These are phyloP conservation scores for Rhopalosiphum padi DNA, from an alignment of 1,140 invertebrate genomes.

Conservation along the genomic window DNA sequence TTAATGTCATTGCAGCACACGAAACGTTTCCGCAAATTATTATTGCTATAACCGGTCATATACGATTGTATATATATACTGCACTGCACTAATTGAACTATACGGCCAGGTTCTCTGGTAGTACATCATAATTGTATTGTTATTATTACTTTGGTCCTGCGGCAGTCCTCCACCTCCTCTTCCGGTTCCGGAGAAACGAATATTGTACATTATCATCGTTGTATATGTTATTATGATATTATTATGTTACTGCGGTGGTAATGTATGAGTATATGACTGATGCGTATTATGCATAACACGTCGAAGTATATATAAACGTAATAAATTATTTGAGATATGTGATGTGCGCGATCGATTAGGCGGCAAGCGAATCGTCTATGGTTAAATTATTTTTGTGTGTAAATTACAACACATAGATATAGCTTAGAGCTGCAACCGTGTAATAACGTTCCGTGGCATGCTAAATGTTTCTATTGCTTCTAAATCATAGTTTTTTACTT, in stretches of 20 bases:
- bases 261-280: background rate
- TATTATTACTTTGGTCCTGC: background rate
- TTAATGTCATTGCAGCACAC: background rate
- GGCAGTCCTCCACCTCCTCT: background rate
- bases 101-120: background rate
- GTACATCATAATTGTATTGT: slow-evolving; percentile 11
- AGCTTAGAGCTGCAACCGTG: too few relatives aligned
- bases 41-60: background rate
- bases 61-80: background rate
- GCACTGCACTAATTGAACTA: background rate
- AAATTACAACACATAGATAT: too few relatives aligned
- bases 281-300: background rate
- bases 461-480: too few relatives aligned
- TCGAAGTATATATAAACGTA: too few relatives aligned
- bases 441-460: too few relatives aligned
- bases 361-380: too few relatives aligned
- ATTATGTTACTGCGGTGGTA: background rate
- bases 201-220: background rate
- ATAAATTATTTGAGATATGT: background rate
- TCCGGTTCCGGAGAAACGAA: background rate
- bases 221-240: background rate
- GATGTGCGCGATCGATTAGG: background rate
- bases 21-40: background rate
- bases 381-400: too few relatives aligned
- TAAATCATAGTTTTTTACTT: too few relatives aligned